Evolutionary conservation across 1,140 invertebrate genomes (phyloP).

Genomic region (Brachionus manjavacas): DNA sequence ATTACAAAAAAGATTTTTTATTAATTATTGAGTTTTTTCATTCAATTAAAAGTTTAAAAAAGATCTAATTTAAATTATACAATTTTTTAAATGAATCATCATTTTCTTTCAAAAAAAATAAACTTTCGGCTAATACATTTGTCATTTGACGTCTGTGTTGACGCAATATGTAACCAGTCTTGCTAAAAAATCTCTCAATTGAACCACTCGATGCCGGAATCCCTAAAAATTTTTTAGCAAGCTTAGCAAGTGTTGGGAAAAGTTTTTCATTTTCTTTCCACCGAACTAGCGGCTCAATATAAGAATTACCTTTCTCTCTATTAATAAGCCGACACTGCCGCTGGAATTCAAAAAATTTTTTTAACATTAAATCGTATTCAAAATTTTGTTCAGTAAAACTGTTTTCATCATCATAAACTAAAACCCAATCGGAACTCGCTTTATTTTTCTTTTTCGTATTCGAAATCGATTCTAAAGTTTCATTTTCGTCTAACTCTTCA

Average conservation of each 20-base stretch:
- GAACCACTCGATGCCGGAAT: not conserved
- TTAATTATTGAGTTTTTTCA: too few relatives aligned
- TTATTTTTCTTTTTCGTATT: not conserved
- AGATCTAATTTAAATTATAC: too few relatives aligned
- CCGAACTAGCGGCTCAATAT: conserved; percentile 1
- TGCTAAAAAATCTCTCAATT: not conserved
- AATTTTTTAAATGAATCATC: too few relatives aligned
- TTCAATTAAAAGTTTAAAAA: too few relatives aligned
- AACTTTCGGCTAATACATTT: not conserved
- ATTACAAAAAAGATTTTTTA: too few relatives aligned
- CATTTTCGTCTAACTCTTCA: not conserved
- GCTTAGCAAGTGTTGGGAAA: not conserved
- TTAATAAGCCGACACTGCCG: not conserved
- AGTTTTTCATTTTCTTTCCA: not conserved
- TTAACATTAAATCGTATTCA: not conserved
- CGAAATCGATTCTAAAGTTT: not conserved
- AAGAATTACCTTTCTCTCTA: not conserved
- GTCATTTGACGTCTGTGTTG: not conserved
- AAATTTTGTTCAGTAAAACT: not conserved
- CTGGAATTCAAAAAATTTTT: conserved; percentile 12
- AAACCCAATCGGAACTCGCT: not conserved
- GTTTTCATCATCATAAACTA: not conserved
- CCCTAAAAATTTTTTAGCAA: conserved; percentile 1
- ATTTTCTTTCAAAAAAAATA: conserved; percentile 16
- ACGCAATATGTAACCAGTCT: not conserved